phyloP scores from a whole-genome alignment of 2,113 vertebrate genomes.

The Hepsetus odoe region DNA sequence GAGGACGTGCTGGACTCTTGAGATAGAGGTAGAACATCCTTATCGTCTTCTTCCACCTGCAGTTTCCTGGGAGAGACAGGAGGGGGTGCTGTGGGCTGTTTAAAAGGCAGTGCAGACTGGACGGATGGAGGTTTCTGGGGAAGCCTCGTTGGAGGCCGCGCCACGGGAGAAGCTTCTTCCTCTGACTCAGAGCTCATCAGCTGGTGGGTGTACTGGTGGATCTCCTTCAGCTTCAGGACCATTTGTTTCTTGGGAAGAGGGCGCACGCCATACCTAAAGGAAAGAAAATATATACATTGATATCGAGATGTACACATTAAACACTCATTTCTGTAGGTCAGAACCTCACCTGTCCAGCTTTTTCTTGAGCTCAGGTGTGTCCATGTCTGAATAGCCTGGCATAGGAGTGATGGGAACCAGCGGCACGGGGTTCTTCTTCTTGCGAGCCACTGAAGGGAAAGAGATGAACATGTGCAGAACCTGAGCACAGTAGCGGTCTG shows the following conservation, averaged over 20 bases:
- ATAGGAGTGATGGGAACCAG: conserved; percentile 86
- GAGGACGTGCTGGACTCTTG: conserved; percentile 81
- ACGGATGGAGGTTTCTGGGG: background rate
- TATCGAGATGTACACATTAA: too few species aligned
- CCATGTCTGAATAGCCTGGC: conserved; percentile 91
- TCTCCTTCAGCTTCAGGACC: conserved; percentile 96
- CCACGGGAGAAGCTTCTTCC: conserved; percentile 61
- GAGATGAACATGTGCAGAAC: too few species aligned
- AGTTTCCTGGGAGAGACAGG: conserved; percentile 33
- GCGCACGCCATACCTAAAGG: conserved; percentile 87
- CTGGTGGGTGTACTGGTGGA: conserved; percentile 93
- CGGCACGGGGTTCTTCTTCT: conserved; percentile 57
- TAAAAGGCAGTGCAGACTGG: conserved; percentile 55
- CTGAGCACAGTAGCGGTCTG: too few species aligned
- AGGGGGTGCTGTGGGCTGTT: conserved; percentile 59
- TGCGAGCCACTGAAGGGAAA: conserved; percentile 67
- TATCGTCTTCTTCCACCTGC: conserved; percentile 47
- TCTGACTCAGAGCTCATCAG: conserved; percentile 80
- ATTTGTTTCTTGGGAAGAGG: conserved; percentile 92
- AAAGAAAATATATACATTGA: background rate
- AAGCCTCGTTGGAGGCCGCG: conserved; percentile 15
- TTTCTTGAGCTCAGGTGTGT: conserved; percentile 90
- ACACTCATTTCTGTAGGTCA: background rate
- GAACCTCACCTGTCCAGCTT: conserved; percentile 84
- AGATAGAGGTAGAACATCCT: conserved; percentile 67